phyloP scores from a whole-genome alignment of 2,113 vertebrate genomes.

The Propithecus coquereli region DNA sequence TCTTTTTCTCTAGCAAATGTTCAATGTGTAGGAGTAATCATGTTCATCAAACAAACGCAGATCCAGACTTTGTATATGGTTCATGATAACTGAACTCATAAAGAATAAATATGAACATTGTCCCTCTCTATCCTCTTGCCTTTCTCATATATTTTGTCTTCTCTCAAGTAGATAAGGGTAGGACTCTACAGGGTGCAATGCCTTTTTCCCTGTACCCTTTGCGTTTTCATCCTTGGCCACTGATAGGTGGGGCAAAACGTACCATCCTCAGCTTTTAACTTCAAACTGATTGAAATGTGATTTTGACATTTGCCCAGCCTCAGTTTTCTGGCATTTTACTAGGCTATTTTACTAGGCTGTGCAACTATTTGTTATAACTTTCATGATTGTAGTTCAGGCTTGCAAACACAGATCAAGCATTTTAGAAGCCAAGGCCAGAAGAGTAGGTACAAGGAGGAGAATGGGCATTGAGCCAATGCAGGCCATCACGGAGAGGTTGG shows the following conservation, averaged over 20 bases:
- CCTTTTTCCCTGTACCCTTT: neutral
- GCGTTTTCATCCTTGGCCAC: neutral
- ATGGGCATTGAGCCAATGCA: neutral
- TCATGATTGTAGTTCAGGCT: neutral
- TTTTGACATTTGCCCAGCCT: neutral
- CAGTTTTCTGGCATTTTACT: neutral
- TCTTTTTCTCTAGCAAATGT: neutral
- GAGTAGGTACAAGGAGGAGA: neutral
- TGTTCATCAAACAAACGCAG: conserved; percentile 7
- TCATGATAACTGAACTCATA: neutral
- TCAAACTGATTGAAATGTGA: neutral
- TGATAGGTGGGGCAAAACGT: neutral
- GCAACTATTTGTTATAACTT: neutral
- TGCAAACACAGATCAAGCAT: neutral
- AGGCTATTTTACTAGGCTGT: neutral
- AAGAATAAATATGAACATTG: neutral
- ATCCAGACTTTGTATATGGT: neutral
- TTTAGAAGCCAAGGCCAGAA: neutral
- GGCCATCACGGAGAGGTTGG: neutral
- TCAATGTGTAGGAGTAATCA: neutral
- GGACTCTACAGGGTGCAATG: neutral
- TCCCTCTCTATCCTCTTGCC: neutral
- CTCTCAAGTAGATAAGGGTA: neutral
- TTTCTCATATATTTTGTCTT: neutral
- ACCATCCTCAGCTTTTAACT: neutral